Base-by-base conservation (phyloP, 2,113 vertebrate species). In the Eudyptes chrysolophus region DNA sequence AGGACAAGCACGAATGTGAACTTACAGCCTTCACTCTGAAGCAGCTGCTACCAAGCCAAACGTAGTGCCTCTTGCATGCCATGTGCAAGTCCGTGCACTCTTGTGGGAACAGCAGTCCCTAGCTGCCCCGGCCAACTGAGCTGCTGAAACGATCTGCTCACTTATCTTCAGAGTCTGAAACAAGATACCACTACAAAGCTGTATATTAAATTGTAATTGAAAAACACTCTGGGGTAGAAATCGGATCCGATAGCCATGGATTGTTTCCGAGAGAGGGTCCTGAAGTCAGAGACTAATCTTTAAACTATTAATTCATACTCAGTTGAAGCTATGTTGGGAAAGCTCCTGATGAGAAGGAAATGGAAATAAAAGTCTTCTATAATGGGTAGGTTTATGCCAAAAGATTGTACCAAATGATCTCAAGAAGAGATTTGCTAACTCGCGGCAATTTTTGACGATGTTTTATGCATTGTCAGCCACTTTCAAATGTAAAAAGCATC, bases 311-410 rank as follows among this genome's bases (percentile, higher is more conserved):
- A 83, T 87, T 91, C 2, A 2, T 87, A 65, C 58, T 85, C 58
- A 60, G 60, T 14, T 49, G 42, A 88, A 86, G 66, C 58, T 83
- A 71, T 13, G n/a, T 34, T 92, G 76, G 75, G 70, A 97, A 92
- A 94, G 62, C 64, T 95, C 96, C 78, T 80, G 91, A 89, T 55
- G 84, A 92, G 93, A 95, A 80, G 81, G 78, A 97, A 96, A 97
- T 92, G 74, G 78, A 96, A 95, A 78, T 46, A 90, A 5, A 84
- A 79, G 36, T 71, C 44, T 74, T 77, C 42, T 36, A 21, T 87
- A 96, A 94, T 46, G 32, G 49, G 48, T 6, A 49, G 55, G 75
- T 80, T 54, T 66, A 93, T 49, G 92, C 90, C 94, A 95, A 90
- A 87, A 91, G 69, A 92, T 78, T 72, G 72, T 79, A 94, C 49